Conservation (phyloP, 2,888 invertebrate genomes). For the Drymonia ruficornis region DNA sequence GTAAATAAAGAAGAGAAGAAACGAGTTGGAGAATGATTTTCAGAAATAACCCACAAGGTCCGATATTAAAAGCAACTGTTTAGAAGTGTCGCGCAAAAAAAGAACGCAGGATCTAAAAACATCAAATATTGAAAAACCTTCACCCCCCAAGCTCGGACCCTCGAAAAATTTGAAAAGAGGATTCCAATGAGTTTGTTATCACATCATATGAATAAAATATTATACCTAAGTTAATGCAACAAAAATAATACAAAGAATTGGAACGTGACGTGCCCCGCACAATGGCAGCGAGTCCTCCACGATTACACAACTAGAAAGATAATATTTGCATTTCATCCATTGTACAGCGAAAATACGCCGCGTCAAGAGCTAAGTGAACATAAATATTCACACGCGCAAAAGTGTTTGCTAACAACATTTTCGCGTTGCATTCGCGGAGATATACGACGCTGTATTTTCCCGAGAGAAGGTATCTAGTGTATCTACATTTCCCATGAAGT, state of each 20-base stretch:
- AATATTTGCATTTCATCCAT: conserved; percentile 1
- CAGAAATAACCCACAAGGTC: no score
- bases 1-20: no score
- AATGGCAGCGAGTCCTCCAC: not conserved
- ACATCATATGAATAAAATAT: not conserved
- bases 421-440: not conserved
- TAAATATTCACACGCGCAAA: conserved; percentile 4
- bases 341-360: not conserved
- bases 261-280: not conserved
- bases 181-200: not conserved
- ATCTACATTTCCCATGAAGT: not conserved
- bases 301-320: not conserved
- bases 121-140: no score
- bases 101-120: no score
- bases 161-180: no score
- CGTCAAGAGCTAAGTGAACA: conserved; percentile 5
- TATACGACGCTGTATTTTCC: not conserved
- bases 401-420: conserved; percentile 4
- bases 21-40: no score
- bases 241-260: not conserved
- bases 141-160: no score
- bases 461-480: not conserved
- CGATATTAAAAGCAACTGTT: no score
- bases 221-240: not conserved
- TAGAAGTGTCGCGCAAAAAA: no score